These are phyloP conservation scores for Casuarius casuarius DNA, from an alignment of 2,113 vertebrate species.

Conservation along the genomic window DNA sequence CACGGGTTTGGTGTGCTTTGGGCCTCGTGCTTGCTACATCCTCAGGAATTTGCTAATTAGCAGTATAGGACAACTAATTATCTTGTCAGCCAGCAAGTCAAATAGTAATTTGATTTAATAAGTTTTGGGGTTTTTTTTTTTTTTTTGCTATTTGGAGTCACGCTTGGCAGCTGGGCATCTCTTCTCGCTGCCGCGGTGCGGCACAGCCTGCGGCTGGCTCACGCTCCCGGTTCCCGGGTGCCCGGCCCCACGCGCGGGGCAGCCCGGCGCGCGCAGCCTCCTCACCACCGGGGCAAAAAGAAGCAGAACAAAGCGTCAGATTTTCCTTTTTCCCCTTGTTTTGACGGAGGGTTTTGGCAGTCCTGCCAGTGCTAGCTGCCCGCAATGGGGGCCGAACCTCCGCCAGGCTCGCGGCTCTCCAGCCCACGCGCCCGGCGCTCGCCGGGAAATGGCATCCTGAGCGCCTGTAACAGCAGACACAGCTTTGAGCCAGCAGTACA, in stretches of 20 bases:
- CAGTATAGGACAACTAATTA: constrained; percentile 22
- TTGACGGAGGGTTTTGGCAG: not conserved
- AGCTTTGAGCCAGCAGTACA: not conserved
- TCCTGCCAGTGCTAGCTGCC: not conserved
- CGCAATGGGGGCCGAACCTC: not conserved
- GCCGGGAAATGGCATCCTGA: not conserved
- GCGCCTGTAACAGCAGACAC: not conserved
- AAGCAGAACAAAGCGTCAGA: not conserved
- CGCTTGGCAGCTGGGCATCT: not conserved
- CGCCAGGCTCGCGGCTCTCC: not conserved
- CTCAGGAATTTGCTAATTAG: constrained; percentile 54
- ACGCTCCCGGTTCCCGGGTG: rapidly evolving
- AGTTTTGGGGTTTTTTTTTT: not conserved
- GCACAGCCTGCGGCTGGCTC: not conserved
- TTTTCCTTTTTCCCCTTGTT: not conserved
- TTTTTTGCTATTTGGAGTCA: not conserved
- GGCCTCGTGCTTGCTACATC: constrained; percentile 24
- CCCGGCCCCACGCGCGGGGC: not conserved
- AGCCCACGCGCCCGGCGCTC: not conserved
- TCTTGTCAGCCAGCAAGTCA: constrained; percentile 22
- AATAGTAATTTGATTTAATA: not conserved
- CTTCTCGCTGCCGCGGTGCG: rapidly evolving
- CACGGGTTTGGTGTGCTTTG: not conserved
- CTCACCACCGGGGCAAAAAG: not conserved
- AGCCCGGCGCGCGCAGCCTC: not conserved